phyloP scores from a whole-genome alignment of 1,140 invertebrate genomes.

The Cepaea nemoralis region DNA sequence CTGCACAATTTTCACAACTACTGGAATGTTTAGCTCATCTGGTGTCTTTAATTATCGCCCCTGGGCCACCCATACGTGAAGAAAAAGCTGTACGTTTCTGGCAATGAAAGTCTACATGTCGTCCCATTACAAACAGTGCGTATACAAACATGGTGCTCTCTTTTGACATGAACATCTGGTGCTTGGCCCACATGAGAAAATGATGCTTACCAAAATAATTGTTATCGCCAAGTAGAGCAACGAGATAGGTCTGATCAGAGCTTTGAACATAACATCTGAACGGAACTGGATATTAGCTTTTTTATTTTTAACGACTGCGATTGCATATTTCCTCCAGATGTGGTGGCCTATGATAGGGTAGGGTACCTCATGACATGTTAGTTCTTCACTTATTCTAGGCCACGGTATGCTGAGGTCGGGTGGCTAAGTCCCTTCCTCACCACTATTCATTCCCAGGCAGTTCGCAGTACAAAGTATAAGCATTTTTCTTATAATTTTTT shows the following conservation, averaged over 20 bases:
- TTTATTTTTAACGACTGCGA: too few relatives aligned
- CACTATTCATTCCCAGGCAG: too few relatives aligned
- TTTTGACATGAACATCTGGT: neutral
- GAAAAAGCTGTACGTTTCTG: slow-evolving; percentile 3
- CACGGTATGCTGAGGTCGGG: too few relatives aligned
- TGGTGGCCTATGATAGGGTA: too few relatives aligned
- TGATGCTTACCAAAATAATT: neutral
- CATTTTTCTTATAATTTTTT: too few relatives aligned
- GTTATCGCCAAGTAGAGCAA: neutral
- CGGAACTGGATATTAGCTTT: too few relatives aligned
- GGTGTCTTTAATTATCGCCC: neutral
- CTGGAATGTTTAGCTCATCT: neutral
- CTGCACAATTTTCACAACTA: neutral
- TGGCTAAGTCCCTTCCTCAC: too few relatives aligned
- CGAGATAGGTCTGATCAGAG: neutral
- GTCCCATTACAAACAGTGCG: neutral
- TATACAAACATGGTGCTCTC: neutral
- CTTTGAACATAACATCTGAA: too few relatives aligned
- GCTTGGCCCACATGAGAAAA: neutral
- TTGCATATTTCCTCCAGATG: too few relatives aligned
- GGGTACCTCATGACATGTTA: too few relatives aligned
- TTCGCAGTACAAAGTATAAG: too few relatives aligned
- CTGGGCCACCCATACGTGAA: neutral
- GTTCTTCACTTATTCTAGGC: too few relatives aligned
- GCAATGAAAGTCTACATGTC: neutral